Evolutionary conservation across 2,113 vertebrate species (phyloP).

Genomic region (Zonotrichia leucophrys): DNA sequence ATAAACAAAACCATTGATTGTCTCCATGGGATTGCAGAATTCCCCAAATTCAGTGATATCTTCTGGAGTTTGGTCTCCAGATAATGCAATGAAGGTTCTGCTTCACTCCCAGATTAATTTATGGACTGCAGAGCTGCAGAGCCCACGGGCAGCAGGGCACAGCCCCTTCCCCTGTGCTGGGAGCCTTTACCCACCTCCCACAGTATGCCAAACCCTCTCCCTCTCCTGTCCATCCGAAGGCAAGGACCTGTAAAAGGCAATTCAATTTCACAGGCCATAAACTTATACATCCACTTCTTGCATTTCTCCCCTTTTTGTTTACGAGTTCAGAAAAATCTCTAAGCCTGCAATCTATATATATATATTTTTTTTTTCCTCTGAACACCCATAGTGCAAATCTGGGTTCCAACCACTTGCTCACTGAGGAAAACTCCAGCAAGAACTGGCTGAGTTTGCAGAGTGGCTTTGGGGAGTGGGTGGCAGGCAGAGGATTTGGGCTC

Average conservation of each 20-base stretch:
- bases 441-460: neutral
- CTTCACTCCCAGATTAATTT: neutral
- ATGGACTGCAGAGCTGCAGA: neutral
- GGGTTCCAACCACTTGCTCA: neutral
- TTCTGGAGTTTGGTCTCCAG: neutral
- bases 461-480: neutral
- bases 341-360: neutral
- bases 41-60: neutral
- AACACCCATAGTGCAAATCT: neutral
- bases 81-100: neutral
- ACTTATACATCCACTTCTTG: constrained; percentile 43
- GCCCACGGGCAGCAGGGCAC: neutral
- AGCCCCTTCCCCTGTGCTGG: neutral
- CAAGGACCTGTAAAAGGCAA: constrained; percentile 42
- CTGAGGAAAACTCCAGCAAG: neutral
- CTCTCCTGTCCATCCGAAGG: constrained; percentile 44
- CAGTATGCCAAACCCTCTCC: constrained; percentile 21
- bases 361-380: neutral
- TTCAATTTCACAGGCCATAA: constrained; percentile 69
- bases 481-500: neutral
- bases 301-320: constrained; percentile 52
- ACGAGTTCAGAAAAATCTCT: constrained; percentile 40
- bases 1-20: neutral
- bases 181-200: constrained; percentile 5
- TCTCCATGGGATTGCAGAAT: neutral